Evolutionary conservation across 2,797 vertebrate species (phyloP), one percentile per base, ranked within the genome.

Genomic region (Neomorphus geoffroyi): DNA sequence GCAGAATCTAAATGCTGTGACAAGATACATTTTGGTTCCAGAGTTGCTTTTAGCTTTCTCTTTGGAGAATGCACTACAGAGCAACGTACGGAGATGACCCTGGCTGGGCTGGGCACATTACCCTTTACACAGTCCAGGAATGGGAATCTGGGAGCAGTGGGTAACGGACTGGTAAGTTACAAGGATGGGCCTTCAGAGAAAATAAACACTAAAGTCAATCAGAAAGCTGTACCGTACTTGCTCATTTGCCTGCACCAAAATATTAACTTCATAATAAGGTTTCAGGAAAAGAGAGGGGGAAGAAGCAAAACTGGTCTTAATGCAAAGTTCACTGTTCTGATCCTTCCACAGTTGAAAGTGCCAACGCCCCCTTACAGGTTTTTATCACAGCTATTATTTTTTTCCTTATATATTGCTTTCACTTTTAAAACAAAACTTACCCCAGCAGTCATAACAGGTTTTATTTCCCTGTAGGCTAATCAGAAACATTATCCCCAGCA

Each of bases 401-500:
- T 77, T 60, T 23, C 65, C 53, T 85, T 56, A 58, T 53, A 58
- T 0, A 26, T 58, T 90, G 71, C 30, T 96, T 96, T 96, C 77
- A 86, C 35, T 92, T 94, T 88, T 51, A 54, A 86, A 95, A 81
- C 54, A 86, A 90, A 93, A 86, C 64, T 51, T 51, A 85, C 57
- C 16, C 78, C 39, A 60, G 51, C 50, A 92, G 64, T 88, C 81
- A 60, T 22, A 90, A 66, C 33, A 80, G 45, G 30, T 39, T 88
- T 80, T 75, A 72, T 48, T 94, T 70, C 64, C 32, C 46, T 73
- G 82, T 45, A 84, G 78, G 32, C 14, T 62, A 66, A 74, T 80
- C 70, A 92, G 56, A 75, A 94, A 90, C 79, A 87, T 61, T 79
- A 46, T 92, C 88, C 95, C 78, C 91, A 60, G 84, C 74, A 86